These are phyloP conservation scores for Rhinogobio ventralis DNA, from an alignment of 2,797 vertebrate genomes.

Conservation along the genomic window DNA sequence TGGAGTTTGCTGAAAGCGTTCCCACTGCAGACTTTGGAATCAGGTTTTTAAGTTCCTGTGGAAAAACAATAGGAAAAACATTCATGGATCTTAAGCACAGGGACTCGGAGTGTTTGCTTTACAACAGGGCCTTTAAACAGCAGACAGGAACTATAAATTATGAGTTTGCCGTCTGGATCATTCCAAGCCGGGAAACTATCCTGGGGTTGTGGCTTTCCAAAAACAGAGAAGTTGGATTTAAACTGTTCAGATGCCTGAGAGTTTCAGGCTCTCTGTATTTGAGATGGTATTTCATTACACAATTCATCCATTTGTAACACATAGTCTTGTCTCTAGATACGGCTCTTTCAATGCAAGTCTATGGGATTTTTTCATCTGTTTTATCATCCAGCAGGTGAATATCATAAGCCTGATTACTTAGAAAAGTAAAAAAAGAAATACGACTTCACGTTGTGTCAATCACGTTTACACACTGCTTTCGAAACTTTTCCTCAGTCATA, in stretches of 20 bases:
- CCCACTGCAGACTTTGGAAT: slow-evolving; percentile 99
- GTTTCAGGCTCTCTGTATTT: not conserved
- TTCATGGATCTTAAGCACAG: slow-evolving; percentile 25
- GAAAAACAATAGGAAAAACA: slow-evolving; percentile 40
- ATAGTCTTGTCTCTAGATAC: not conserved
- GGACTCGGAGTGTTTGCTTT: slow-evolving; percentile 38
- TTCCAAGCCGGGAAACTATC: slow-evolving; percentile 52
- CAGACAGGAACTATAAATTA: slow-evolving; percentile 53
- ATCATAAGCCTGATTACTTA: not conserved
- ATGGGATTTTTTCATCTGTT: not conserved
- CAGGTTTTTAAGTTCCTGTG: slow-evolving; percentile 94
- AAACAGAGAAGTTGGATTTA: slow-evolving; percentile 19
- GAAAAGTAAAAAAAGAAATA: not conserved
- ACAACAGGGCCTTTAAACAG: slow-evolving; percentile 30
- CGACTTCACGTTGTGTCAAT: no score
- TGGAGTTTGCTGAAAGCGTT: slow-evolving; percentile 94
- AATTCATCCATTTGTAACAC: not conserved
- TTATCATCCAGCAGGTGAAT: not conserved
- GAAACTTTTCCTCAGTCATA: no score
- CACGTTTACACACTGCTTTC: no score
- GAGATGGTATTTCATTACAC: not conserved
- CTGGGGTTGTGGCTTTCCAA: slow-evolving; percentile 43
- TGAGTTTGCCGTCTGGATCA: slow-evolving; percentile 28
- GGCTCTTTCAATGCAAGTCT: not conserved
- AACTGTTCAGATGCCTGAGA: not conserved